A percentile compares a stretch with the other conserved stretches of the same genome.
Evolutionary conservation across 1,140 invertebrate species (phyloP).

Genomic region (Uloborus diversus): DNA sequence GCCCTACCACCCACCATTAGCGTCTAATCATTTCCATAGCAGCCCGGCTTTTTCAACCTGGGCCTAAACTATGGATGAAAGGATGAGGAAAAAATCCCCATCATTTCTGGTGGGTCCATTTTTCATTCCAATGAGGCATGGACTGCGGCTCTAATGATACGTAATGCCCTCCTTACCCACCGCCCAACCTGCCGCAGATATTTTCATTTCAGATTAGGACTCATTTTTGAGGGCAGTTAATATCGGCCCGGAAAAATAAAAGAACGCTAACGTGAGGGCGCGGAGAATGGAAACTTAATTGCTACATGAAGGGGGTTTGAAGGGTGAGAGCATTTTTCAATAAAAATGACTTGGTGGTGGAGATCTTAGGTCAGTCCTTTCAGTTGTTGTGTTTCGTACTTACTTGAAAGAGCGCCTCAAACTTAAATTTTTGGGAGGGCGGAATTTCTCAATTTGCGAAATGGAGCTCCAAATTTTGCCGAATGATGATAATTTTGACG

Average conservation of each 20-base stretch:
- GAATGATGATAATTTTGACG: too few relatives aligned
- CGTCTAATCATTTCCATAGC: neutral
- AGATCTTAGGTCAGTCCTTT: too few relatives aligned
- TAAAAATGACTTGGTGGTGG: neutral
- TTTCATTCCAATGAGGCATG: slow-evolving; percentile 1
- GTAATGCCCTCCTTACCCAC: neutral
- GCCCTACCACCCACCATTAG: neutral
- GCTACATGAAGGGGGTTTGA: neutral
- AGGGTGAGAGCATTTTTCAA: neutral
- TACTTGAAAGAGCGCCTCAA: too few relatives aligned
- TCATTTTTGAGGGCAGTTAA: neutral
- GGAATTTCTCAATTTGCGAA: too few relatives aligned
- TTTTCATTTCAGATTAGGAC: neutral
- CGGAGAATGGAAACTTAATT: neutral
- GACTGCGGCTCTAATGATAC: neutral
- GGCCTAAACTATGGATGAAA: neutral
- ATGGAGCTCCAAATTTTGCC: too few relatives aligned
- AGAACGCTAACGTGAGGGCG: neutral
- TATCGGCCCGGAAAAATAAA: neutral
- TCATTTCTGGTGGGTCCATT: neutral
- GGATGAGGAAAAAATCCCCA: neutral
- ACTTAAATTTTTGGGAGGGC: too few relatives aligned
- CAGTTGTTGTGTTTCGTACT: too few relatives aligned
- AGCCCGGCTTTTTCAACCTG: neutral
- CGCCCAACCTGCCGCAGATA: neutral